These are phyloP conservation scores for Patella ulyssiponensis DNA, from an alignment of 2,888 invertebrate genomes.

Conservation along the genomic window DNA sequence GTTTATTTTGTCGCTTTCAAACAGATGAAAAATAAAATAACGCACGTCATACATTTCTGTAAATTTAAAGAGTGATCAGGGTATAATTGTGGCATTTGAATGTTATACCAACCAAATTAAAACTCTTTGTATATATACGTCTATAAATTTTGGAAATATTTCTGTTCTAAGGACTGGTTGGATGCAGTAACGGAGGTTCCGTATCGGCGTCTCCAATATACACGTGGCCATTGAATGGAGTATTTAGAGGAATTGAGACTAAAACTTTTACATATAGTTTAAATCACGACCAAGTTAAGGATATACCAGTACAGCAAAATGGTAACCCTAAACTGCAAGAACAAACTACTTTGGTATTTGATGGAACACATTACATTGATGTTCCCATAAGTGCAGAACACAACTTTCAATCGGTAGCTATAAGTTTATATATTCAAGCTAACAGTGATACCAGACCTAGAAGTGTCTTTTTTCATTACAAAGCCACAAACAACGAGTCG, in stretches of 20 bases:
- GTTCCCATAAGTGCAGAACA: background rate
- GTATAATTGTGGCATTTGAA: no score
- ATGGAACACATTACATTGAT: background rate
- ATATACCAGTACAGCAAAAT: background rate
- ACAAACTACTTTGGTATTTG: background rate
- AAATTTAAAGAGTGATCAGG: no score
- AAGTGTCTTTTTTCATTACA: background rate
- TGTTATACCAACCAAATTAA: no score
- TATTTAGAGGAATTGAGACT: no score
- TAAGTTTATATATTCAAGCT: background rate
- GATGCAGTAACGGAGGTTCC: no score
- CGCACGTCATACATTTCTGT: no score
- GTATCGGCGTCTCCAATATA: background rate
- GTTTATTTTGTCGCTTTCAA: no score
- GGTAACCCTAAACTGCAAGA: background rate
- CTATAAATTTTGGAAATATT: no score
- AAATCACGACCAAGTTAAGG: background rate
- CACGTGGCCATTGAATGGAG: background rate
- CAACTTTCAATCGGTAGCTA: background rate
- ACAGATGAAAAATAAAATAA: no score
- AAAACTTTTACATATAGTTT: background rate
- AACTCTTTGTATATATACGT: no score
- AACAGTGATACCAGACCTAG: background rate
- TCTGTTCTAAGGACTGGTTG: no score
- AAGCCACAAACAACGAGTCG: background rate